A percentile compares a stretch with the other conserved stretches of the same genome.
phyloP scores from a whole-genome alignment of 2,113 vertebrate genomes.

The Chunga burmeisteri region DNA sequence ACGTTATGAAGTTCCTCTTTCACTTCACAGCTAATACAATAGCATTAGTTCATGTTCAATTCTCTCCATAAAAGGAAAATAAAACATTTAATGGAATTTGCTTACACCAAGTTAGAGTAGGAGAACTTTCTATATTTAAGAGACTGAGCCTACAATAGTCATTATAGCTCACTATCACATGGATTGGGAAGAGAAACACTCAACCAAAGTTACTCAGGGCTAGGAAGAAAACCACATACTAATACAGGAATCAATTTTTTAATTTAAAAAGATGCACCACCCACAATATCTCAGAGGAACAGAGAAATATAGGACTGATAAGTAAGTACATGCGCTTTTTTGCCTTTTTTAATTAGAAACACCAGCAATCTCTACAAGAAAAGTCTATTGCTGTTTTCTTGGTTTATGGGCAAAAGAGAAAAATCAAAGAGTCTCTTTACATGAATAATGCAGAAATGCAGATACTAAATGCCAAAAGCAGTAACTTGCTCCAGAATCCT shows the following conservation, averaged over 20 bases:
- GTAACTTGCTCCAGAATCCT: not conserved
- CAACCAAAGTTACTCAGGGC: not conserved
- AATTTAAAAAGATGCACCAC: not conserved
- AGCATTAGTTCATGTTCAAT: not conserved
- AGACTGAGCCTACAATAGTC: not conserved
- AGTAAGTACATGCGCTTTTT: not conserved
- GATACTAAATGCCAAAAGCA: conserved; percentile 2
- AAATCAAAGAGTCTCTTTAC: not conserved
- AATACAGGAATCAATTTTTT: not conserved
- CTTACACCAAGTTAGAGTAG: not conserved
- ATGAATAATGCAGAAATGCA: conserved; percentile 36
- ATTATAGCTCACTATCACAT: not conserved
- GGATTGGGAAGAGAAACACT: not conserved
- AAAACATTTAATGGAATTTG: not conserved
- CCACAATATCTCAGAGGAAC: not conserved
- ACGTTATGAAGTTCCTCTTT: conserved; percentile 39
- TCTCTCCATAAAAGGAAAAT: not conserved
- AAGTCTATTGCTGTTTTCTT: not conserved
- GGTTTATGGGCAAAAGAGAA: not conserved
- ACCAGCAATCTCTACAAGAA: not conserved
- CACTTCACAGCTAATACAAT: not conserved
- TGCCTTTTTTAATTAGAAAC: not conserved
- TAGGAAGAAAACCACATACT: not conserved
- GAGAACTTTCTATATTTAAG: not conserved
- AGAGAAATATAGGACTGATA: not conserved